Evolutionary conservation across 2,888 invertebrate species (phyloP).

Genomic region (Andrena minutula): DNA sequence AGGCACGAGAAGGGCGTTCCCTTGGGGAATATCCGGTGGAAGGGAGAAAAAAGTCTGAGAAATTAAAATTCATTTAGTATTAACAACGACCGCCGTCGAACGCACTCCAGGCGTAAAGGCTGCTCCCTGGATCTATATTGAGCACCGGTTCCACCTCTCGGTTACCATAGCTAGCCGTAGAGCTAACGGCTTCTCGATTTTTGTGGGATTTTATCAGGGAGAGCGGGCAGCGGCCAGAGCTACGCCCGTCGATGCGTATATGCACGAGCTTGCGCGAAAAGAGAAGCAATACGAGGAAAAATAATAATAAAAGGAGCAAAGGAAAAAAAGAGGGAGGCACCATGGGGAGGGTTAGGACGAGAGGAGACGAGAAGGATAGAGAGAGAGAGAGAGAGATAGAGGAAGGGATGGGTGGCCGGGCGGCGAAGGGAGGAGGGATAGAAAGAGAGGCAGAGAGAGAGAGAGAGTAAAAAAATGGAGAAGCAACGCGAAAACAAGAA

Average conservation of each 20-base stretch:
- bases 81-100: conserved; percentile 69
- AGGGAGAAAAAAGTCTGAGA: conserved; percentile 36
- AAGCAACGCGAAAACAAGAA: conserved; percentile 78
- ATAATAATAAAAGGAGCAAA: conserved; percentile 52
- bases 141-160: conserved; percentile 71
- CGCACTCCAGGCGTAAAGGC: conserved; percentile 68
- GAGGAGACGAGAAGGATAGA: not conserved
- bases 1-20: conserved; percentile 40
- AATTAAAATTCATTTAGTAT: conserved; percentile 67
- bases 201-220: conserved; percentile 79
- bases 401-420: not conserved
- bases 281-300: conserved; percentile 65
- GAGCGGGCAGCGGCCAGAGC: conserved; percentile 64
- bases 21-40: conserved; percentile 34
- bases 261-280: conserved; percentile 71
- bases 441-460: conserved; percentile 11
- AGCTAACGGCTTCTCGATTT: conserved; percentile 80
- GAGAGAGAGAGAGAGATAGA: not conserved
- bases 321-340: conserved; percentile 3
- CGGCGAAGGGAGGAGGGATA: not conserved
- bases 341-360: conserved; percentile 5
- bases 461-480: conserved; percentile 50
- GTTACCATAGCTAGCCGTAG: conserved; percentile 67
- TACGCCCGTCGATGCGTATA: conserved; percentile 75
- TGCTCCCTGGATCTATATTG: conserved; percentile 73